Evolutionary conservation across 2,113 vertebrate species (phyloP), one percentile per base, ranked within the genome.

Genomic region (Ursus arctos): DNA sequence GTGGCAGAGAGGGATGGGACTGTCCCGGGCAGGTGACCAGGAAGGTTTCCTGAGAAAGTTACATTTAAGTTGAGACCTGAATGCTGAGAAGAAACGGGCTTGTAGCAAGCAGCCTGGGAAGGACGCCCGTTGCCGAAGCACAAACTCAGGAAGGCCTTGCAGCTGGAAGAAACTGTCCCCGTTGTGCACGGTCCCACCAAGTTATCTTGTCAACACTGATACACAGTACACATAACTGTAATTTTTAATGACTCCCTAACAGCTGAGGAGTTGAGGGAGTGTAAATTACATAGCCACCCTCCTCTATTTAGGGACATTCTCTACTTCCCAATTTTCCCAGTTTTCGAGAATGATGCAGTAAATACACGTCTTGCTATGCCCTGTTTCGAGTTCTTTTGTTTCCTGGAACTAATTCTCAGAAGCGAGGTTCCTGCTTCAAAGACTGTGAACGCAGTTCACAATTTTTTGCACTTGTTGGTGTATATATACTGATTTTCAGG

Each of bases 221-320:
- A 26, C 1, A 6, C 8, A 0, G 18, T 2, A 0, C 3, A 31
- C 24, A 2, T 1, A 4, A 36, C 0, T 15, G 67, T 21, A 2
- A 4, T 33, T 53, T n/a, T 77, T 24, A 57, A 11, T 3, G 21
- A 21, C 76, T 0, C n/a, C 4, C 49, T 14, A 40, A 8, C 18
- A 33, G 63, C 77, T 4, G 0, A 0, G 33, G 82, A 2, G 40
- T 2, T 49, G 83, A 24, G 65, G 49, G 18, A 4, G 24, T 5
- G 3, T 4, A 9, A 19, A 26, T 21, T 0, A 14, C 8, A 57
- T 9, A 49, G 74, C 21, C 9, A 0, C 16, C 2, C 7, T 49
- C 28, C 33, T 76, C 22, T 21, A 3, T 24, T 6, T 13, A 59
- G 80, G 53, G 71, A n/a, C 24, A 24, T 1, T 9, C 22, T 9